Conservation (phyloP, 1,140 invertebrate species). For the Neodiprion virginianus region DNA sequence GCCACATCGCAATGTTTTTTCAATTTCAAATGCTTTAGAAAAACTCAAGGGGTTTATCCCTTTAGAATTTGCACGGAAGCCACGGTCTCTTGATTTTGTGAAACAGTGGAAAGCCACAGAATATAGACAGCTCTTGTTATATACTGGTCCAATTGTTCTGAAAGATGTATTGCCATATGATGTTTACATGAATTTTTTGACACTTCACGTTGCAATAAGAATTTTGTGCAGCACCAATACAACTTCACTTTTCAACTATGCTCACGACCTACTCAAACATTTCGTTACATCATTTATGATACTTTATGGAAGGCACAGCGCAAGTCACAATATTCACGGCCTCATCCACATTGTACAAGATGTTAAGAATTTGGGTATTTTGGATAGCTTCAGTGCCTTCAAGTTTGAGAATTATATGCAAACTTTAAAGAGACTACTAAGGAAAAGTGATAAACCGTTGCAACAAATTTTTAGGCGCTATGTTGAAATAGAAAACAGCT, state of each 20-base stretch:
- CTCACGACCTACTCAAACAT: neutral
- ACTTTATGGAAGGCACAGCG: conserved; percentile 3
- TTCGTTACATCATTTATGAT: neutral
- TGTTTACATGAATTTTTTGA: conserved; percentile 1
- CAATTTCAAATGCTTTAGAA: conserved; percentile 18
- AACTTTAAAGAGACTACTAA: neutral
- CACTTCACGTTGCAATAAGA: neutral
- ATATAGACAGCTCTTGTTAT: conserved; percentile 39
- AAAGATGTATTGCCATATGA: conserved; percentile 6
- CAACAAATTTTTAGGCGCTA: neutral
- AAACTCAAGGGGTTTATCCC: conserved; percentile 27
- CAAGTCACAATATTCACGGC: neutral
- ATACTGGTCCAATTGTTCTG: conserved; percentile 34
- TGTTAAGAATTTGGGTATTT: neutral
- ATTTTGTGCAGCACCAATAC: neutral
- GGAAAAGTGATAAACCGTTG: neutral
- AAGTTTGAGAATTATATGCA: conserved; percentile 9
- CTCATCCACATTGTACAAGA: conserved; percentile 5
- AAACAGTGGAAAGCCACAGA: conserved; percentile 45
- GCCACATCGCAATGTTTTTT: neutral
- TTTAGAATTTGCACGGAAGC: conserved; percentile 40
- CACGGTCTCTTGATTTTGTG: conserved; percentile 30
- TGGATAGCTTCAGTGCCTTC: conserved; percentile 8
- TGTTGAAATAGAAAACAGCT: too few relatives aligned
- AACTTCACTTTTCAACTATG: conserved; percentile 14